These are phyloP conservation scores for Hippasteria phrygiana DNA, from an alignment of 53 echinoderm and acorn worm species.

Conservation along the genomic window DNA sequence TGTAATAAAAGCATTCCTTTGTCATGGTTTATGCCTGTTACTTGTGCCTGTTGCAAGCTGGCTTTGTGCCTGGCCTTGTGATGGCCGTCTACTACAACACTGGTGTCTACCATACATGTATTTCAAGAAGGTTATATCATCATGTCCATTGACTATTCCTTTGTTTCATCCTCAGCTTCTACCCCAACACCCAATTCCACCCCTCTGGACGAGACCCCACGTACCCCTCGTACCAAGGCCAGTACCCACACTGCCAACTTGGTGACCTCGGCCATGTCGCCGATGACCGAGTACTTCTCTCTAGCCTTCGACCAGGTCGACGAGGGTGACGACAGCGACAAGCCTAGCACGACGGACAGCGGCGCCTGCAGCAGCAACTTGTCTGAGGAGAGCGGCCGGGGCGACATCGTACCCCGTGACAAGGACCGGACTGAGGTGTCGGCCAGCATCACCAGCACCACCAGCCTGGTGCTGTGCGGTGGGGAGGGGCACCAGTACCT, in stretches of 20 bases:
- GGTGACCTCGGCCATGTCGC: conserved; percentile 95
- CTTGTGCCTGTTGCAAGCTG: too few relatives aligned
- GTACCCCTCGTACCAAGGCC: conserved; percentile 50
- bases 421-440: conserved; percentile 76
- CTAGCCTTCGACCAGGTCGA: conserved; percentile 75
- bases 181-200: conserved; percentile 50
- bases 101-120: too few relatives aligned
- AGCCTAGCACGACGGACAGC: conserved; percentile 64
- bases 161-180: neutral
- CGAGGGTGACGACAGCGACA: conserved; percentile 18
- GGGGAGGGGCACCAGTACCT: conserved; percentile 96
- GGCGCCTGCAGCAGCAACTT: conserved; percentile 61
- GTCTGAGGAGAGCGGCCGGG: conserved; percentile 58
- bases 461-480: conserved; percentile 90
- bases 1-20: too few relatives aligned
- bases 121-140: too few relatives aligned
- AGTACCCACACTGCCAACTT: conserved; percentile 83
- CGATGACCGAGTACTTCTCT: conserved; percentile 97
- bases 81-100: too few relatives aligned
- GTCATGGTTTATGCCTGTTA: too few relatives aligned
- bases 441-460: conserved; percentile 93
- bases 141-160: neutral
- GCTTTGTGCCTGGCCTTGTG: too few relatives aligned
- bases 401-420: conserved; percentile 63
- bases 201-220: conserved; percentile 37